These are phyloP conservation scores for Morinoia aosen DNA, from an alignment of 2,888 invertebrate genomes.

Conservation along the genomic window DNA sequence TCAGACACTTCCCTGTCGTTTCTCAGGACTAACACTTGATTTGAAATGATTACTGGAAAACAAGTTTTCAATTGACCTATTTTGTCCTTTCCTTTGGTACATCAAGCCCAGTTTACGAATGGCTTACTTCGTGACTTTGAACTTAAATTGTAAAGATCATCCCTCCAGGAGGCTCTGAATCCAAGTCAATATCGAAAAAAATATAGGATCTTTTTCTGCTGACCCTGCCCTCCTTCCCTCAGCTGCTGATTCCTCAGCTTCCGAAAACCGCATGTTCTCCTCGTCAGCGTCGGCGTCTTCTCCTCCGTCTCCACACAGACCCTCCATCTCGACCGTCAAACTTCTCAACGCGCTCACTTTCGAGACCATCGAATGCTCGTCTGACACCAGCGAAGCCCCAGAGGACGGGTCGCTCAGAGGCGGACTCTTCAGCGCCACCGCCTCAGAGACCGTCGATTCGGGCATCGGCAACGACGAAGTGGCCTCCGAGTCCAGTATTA, in stretches of 20 bases:
- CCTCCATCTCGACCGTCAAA: constrained; percentile 61
- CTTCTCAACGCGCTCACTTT: constrained; percentile 67
- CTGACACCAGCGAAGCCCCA: constrained; percentile 61
- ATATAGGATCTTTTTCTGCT: not conserved
- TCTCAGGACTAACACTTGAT: not conserved
- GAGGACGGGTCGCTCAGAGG: constrained; percentile 57
- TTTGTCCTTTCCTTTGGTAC: not conserved
- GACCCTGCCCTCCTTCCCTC: constrained; percentile 37
- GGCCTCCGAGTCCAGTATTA: constrained; percentile 64
- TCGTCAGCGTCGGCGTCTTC: constrained; percentile 50
- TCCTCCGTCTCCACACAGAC: constrained; percentile 27
- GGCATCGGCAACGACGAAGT: constrained; percentile 67
- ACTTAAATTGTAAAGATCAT: not conserved
- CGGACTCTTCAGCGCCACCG: constrained; percentile 60
- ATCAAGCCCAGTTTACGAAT: not conserved
- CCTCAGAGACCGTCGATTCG: constrained; percentile 67
- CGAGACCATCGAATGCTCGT: constrained; percentile 65
- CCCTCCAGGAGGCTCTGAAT: not conserved
- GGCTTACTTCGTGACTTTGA: not conserved
- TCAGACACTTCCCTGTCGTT: not conserved
- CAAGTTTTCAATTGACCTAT: not conserved
- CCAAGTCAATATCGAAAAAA: not conserved
- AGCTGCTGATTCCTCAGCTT: constrained; percentile 29
- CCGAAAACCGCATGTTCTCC: constrained; percentile 8
- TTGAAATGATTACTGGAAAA: not conserved